These are phyloP conservation scores for Phalacrocorax carbo DNA, from an alignment of 2,113 vertebrate species.

Conservation along the genomic window DNA sequence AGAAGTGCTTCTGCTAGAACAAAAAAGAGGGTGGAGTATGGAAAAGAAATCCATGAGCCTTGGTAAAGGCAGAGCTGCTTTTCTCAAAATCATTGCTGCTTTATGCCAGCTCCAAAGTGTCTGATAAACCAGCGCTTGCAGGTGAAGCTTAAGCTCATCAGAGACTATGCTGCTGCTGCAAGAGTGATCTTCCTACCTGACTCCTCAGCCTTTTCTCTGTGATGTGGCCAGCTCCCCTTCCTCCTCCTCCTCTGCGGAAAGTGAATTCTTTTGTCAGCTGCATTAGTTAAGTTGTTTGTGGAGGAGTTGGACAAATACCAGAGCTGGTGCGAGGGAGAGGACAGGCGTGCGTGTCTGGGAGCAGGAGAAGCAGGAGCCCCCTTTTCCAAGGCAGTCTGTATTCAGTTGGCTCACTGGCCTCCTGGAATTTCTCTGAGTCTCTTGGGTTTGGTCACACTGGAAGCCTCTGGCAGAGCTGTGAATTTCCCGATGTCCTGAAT, in stretches of 20 bases:
- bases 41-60: background rate
- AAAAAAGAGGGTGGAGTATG: background rate
- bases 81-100: background rate
- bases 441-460: background rate
- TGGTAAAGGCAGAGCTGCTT: background rate
- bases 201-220: background rate
- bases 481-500: background rate
- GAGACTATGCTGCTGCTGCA: background rate
- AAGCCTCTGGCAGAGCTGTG: background rate
- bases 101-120: background rate
- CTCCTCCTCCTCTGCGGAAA: background rate
- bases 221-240: background rate
- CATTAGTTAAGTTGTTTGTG: background rate
- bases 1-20: background rate
- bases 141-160: background rate
- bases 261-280: background rate
- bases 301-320: background rate
- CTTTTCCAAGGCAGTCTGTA: background rate
- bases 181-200: background rate
- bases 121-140: background rate
- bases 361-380: background rate
- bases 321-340: background rate
- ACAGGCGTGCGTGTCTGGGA: accelerated
- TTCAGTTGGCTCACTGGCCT: background rate
- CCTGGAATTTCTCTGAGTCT: background rate